phyloP scores from a whole-genome alignment of 2,113 vertebrate genomes.

The Oryzias curvinotus region DNA sequence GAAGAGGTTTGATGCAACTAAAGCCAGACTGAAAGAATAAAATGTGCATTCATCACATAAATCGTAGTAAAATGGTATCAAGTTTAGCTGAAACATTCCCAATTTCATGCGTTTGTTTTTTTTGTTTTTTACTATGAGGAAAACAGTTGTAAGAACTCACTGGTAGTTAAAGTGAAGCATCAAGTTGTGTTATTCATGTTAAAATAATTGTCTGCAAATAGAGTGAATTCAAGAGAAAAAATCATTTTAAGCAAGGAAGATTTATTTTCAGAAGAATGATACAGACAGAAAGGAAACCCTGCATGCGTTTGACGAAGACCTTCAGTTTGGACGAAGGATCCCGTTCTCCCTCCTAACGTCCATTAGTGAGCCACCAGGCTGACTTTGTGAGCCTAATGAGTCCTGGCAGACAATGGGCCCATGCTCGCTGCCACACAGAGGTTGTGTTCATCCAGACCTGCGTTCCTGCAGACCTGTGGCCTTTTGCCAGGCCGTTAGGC shows the following conservation, averaged over 20 bases:
- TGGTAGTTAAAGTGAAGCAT: too few species aligned
- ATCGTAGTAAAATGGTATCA: too few species aligned
- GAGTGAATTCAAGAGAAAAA: slow-evolving; percentile 51
- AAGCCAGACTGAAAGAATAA: too few species aligned
- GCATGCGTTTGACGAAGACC: slow-evolving; percentile 50
- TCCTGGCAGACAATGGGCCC: slow-evolving; percentile 60
- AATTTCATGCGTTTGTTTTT: too few species aligned
- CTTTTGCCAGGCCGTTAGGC: slow-evolving; percentile 79
- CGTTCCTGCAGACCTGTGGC: slow-evolving; percentile 64
- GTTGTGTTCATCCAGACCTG: slow-evolving; percentile 61
- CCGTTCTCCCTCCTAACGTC: slow-evolving; percentile 51
- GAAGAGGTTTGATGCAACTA: too few species aligned
- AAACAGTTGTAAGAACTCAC: too few species aligned
- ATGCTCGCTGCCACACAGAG: slow-evolving; percentile 54
- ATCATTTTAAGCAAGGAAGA: slow-evolving; percentile 9
- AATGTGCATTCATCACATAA: too few species aligned
- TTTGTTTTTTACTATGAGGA: too few species aligned
- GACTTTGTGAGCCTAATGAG: slow-evolving; percentile 73
- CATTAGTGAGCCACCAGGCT: slow-evolving; percentile 50
- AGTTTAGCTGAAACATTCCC: too few species aligned
- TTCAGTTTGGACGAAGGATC: slow-evolving; percentile 24
- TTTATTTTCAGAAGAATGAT: background rate
- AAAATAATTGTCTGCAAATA: slow-evolving; percentile 18
- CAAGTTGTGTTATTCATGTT: slow-evolving; percentile 12
- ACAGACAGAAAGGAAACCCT: slow-evolving; percentile 1